Evolutionary conservation across 2,797 vertebrate species (phyloP).

Genomic region (Cetoscarus ocellatus): DNA sequence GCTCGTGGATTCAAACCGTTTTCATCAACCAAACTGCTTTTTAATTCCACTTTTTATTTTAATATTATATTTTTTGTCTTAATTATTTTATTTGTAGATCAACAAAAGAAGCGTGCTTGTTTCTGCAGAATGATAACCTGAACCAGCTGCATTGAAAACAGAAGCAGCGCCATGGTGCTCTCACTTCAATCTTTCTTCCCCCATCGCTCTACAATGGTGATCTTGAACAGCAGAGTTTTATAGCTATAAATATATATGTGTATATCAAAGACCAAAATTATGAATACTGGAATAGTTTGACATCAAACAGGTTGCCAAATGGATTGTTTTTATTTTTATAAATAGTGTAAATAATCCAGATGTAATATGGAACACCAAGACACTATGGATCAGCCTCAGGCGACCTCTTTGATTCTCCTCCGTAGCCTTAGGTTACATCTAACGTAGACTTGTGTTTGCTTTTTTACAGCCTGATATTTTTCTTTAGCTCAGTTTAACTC

Average conservation of each 20-base stretch:
- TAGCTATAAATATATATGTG: conserved; percentile 74
- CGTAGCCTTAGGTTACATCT: conserved; percentile 84
- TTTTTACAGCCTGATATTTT: conserved; percentile 60
- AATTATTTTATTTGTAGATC: neutral
- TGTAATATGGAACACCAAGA: conserved; percentile 72
- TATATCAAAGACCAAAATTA: conserved; percentile 83
- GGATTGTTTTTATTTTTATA: conserved; percentile 67
- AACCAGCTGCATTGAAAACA: neutral
- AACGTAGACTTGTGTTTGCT: conserved; percentile 73
- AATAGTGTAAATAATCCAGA: conserved; percentile 73
- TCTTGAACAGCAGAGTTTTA: conserved; percentile 74
- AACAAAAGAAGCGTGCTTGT: conserved; percentile 8
- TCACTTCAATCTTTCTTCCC: conserved; percentile 82
- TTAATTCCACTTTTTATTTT: neutral
- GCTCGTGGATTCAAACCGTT: neutral
- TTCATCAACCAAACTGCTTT: conserved; percentile 24
- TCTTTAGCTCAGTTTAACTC: conserved; percentile 75
- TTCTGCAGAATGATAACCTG: conserved; percentile 18
- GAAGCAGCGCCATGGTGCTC: conserved; percentile 74
- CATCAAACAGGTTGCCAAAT: conserved; percentile 70
- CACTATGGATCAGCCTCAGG: conserved; percentile 79
- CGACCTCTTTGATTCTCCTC: conserved; percentile 52
- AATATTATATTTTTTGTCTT: neutral
- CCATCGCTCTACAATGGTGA: conserved; percentile 26
- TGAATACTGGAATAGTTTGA: conserved; percentile 75